A percentile compares a stretch with the other conserved stretches of the same genome.
Conservation (phyloP, 2,888 invertebrate genomes). For the Eupithecia insigniata region DNA sequence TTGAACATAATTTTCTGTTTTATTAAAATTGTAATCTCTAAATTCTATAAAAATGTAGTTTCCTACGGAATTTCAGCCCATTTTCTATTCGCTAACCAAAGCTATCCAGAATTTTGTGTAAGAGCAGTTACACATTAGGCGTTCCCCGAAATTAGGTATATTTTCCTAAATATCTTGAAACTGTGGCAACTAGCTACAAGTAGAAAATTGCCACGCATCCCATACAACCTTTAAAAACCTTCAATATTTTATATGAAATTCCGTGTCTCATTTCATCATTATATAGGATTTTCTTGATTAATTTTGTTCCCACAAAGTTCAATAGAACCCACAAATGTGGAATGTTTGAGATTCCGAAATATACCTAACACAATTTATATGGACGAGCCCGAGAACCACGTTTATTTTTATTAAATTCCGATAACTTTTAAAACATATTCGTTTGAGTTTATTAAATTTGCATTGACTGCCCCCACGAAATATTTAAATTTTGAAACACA, state of each 20-base stretch:
- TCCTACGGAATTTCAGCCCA: no score
- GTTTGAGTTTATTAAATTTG: slow-evolving; percentile 8
- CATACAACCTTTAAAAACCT: no score
- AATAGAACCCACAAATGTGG: slow-evolving; percentile 40
- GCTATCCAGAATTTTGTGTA: neutral
- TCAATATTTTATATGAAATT: neutral
- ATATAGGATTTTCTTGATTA: neutral
- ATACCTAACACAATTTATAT: slow-evolving; percentile 22
- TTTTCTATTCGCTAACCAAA: no score
- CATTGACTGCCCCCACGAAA: neutral
- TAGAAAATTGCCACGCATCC: no score
- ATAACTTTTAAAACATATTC: neutral
- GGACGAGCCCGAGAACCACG: slow-evolving; percentile 3
- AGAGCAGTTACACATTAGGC: neutral
- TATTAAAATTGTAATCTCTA: no score
- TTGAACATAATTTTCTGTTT: no score
- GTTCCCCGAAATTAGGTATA: neutral
- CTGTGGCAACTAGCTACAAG: no score
- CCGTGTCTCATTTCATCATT: neutral
- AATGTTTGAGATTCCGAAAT: slow-evolving; percentile 32
- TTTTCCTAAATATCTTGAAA: neutral
- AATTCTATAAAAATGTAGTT: no score
- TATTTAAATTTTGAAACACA: neutral
- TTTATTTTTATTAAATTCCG: slow-evolving; percentile 27
- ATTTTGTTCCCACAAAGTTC: slow-evolving; percentile 22